These are phyloP conservation scores for Drosophila mayaguana DNA, from an alignment of 2,888 invertebrate species.

Conservation along the genomic window DNA sequence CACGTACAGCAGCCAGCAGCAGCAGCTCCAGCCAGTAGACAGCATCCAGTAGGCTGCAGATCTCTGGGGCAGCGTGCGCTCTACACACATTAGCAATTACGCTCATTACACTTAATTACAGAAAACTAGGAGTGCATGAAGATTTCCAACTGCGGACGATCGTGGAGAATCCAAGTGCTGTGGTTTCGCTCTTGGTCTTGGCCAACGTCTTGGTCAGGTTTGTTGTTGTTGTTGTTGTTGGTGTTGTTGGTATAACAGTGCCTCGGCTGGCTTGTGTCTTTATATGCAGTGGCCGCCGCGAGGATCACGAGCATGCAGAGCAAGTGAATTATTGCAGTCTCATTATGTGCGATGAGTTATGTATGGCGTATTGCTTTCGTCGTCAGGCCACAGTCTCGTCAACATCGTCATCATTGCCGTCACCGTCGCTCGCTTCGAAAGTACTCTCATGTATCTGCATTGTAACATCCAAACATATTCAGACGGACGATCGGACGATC, in stretches of 20 bases:
- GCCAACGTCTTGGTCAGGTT: conserved; percentile 17
- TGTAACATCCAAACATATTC: conserved; percentile 62
- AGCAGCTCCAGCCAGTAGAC: conserved; percentile 1
- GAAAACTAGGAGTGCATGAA: conserved; percentile 82
- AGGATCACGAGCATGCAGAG: conserved; percentile 78
- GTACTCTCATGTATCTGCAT: conserved; percentile 78
- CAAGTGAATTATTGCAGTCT: conserved; percentile 84
- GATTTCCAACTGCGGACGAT: conserved; percentile 73
- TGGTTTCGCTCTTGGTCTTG: conserved; percentile 37
- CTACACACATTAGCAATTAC: conserved; percentile 83
- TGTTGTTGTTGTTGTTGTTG: conserved; percentile 22
- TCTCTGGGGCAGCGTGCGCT: conserved; percentile 55
- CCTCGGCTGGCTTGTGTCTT: conserved; percentile 60
- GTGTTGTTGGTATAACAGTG: conserved; percentile 61
- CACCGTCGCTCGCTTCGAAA: conserved; percentile 44
- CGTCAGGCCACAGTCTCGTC: conserved; percentile 64
- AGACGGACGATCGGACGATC: conserved; percentile 13
- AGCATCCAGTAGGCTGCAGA: conserved; percentile 21
- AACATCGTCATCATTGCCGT: conserved; percentile 60
- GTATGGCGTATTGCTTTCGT: conserved; percentile 84
- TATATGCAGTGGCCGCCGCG: conserved; percentile 65
- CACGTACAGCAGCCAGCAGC: too few relatives aligned
- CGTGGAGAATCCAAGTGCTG: conserved; percentile 38
- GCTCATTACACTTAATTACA: conserved; percentile 84
- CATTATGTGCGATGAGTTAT: conserved; percentile 85